These are phyloP conservation scores for Ceratoteleas bidentatus DNA, from an alignment of 1,140 invertebrate species.

Conservation along the genomic window DNA sequence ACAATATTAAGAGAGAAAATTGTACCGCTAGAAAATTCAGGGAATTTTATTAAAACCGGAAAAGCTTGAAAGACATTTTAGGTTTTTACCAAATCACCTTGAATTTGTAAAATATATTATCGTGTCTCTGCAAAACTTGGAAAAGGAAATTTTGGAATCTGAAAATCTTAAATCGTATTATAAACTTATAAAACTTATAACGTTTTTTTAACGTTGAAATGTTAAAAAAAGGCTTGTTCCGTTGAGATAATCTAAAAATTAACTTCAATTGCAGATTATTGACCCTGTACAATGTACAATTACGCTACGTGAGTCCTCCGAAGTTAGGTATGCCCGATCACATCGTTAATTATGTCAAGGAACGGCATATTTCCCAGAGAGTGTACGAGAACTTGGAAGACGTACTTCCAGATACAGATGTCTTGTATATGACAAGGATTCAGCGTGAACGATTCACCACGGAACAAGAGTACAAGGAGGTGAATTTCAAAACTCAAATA, in stretches of 20 bases:
- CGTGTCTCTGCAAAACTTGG: no score
- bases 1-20: no score
- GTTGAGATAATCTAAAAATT: conserved; percentile 4
- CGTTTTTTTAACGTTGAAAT: no score
- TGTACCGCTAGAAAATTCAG: no score
- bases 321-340: conserved; percentile 95
- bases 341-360: conserved; percentile 89
- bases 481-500: conserved; percentile 73
- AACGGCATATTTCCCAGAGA: conserved; percentile 91
- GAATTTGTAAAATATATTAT: no score
- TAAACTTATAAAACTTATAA: no score
- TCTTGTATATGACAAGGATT: conserved; percentile 98
- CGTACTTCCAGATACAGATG: conserved; percentile 95
- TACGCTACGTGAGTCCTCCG: conserved; percentile 94
- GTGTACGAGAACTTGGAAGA: conserved; percentile 88
- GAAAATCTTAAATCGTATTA: no score
- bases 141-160: no score
- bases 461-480: conserved; percentile 93
- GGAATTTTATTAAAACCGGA: no score
- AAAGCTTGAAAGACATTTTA: no score
- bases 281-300: conserved; percentile 93
- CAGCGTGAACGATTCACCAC: conserved; percentile 95
- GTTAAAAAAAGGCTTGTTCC: no score
- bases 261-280: conserved; percentile 83
- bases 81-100: no score